Evolutionary conservation across 92 coral and sea anemone species (phyloP).

Genomic region (Diadumene lineata): DNA sequence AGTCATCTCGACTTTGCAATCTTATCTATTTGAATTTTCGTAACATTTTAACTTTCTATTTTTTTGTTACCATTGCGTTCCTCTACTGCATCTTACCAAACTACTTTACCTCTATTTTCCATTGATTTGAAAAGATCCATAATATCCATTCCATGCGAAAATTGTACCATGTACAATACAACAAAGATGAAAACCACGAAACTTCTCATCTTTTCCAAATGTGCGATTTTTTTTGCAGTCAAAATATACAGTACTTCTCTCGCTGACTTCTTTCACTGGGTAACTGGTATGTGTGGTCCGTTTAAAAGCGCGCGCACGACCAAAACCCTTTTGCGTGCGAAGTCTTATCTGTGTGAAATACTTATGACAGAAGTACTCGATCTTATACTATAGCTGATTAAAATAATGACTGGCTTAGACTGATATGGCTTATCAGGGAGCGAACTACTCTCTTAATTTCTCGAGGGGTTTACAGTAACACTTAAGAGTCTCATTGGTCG

Average conservation of each 20-base stretch:
- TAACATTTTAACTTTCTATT: neutral
- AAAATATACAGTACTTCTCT: neutral
- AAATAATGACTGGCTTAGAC: neutral
- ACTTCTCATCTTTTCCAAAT: neutral
- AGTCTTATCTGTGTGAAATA: neutral
- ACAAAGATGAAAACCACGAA: neutral
- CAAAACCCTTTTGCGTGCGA: neutral
- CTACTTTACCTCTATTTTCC: constrained; percentile 1
- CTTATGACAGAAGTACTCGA: neutral
- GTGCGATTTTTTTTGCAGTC: neutral
- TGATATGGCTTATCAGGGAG: constrained; percentile 1
- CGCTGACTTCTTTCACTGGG: too few species aligned
- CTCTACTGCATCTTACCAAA: neutral
- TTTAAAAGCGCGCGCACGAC: neutral
- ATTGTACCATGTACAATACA: neutral
- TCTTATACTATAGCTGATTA: neutral
- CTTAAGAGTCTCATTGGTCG: neutral
- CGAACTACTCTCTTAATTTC: neutral
- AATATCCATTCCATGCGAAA: constrained; percentile 1
- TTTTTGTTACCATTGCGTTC: neutral
- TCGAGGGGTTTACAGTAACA: constrained; percentile 1
- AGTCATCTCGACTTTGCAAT: too few species aligned
- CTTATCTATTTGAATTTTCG: too few species aligned
- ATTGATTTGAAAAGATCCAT: neutral
- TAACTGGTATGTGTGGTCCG: too few species aligned